Conservation (phyloP, 1,140 invertebrate species). For the Zophobas morio region DNA sequence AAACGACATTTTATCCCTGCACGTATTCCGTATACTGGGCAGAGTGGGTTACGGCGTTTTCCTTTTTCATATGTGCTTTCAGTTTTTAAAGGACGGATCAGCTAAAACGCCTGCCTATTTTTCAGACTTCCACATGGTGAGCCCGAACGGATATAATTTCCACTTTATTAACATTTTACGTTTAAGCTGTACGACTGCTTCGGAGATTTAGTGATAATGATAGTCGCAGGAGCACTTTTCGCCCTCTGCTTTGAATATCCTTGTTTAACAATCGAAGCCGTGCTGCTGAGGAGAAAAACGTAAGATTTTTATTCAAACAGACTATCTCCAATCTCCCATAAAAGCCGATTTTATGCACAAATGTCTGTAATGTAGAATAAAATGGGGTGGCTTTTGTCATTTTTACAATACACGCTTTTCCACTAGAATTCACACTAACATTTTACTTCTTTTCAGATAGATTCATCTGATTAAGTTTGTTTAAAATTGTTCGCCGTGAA, state of each 20-base stretch:
- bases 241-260: constrained; percentile 53
- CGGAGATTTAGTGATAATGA: constrained; percentile 51
- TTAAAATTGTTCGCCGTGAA: neutral
- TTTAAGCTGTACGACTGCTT: constrained; percentile 51
- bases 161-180: constrained; percentile 34
- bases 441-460: constrained; percentile 8
- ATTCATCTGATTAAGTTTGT: constrained; percentile 5
- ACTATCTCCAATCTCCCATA: constrained; percentile 36
- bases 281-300: constrained; percentile 28
- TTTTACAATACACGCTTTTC: constrained; percentile 34
- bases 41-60: constrained; percentile 53
- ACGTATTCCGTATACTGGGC: constrained; percentile 52
- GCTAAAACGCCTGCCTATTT: constrained; percentile 54
- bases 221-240: constrained; percentile 40
- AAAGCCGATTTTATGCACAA: constrained; percentile 40
- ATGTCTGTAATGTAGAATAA: constrained; percentile 38
- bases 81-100: constrained; percentile 52
- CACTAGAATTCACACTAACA: constrained; percentile 13
- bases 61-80: constrained; percentile 53
- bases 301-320: constrained; percentile 33
- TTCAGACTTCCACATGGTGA: constrained; percentile 54
- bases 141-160: constrained; percentile 15
- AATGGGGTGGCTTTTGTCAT: constrained; percentile 28
- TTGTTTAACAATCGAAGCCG: constrained; percentile 45
- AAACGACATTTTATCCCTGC: constrained; percentile 52